Base-by-base conservation (phyloP, 2,797 vertebrate species). In the Enteromius argenteus region DNA sequence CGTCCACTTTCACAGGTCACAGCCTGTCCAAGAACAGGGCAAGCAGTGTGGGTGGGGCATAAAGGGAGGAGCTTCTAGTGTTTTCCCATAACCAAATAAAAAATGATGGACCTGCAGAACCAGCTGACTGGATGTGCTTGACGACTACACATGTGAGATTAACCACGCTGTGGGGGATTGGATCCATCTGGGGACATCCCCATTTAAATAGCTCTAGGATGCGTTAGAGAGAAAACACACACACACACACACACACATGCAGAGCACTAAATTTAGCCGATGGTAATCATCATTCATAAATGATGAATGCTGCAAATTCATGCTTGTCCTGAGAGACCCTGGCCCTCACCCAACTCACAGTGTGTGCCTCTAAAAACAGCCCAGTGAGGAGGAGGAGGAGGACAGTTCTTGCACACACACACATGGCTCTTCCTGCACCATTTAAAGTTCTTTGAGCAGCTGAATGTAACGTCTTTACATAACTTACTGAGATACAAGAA, bases 221-320 rank as follows among this genome's bases (percentile, higher is more conserved):
- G 21, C 17, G 14, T 82, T 62, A 74, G 58, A 37, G n/a, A 64
- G 44, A 80, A 69, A 17, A 27, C 30, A 66, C 17, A 37, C 10
- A 27, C 32, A 39, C 68, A 64, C 42, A 53, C 44, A 37, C 42
- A 71, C 17, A 60, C 13, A 32, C 51, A 44, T 17, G 58, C 27
- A 69, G 39, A 53, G 5, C 21, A 19, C 67, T 79, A 75, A 27
- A 79, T 73, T 35, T 80, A 69, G 62, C 44, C 4, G 6, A 35
- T 37, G 32, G 46, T 68, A 76, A 71, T 66, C 67, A 49, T 58
- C 67, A 68, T 53, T 79, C 82, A 86, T 83, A 73, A 85, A 86
- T 77, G 75, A 85, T 83, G 76, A 86, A 85, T 77, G 71, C 51
- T 66, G 69, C 62, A 83, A 86, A 76, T 75, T 66, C 44, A 69